Evolutionary conservation across 2,797 vertebrate species (phyloP).

Genomic region (Scomberomorus guttatus): DNA sequence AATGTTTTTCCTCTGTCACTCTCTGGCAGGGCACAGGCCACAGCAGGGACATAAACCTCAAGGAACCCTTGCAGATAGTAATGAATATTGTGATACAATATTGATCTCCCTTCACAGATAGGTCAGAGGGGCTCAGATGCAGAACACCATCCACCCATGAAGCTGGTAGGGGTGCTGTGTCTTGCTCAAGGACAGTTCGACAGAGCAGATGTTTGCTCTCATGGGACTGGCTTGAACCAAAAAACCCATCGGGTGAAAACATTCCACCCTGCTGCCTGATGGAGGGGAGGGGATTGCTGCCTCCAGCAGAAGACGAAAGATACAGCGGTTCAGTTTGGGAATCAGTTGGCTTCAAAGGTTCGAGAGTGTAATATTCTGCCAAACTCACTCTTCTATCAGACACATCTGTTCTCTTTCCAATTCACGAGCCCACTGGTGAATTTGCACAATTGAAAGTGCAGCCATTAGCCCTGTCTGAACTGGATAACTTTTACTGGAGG

Average conservation of each 20-base stretch:
- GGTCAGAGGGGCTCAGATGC: slow-evolving; percentile 36
- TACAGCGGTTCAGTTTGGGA: slow-evolving; percentile 63
- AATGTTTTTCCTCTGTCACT: slow-evolving; percentile 14
- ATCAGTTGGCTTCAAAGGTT: slow-evolving; percentile 57
- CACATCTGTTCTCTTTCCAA: slow-evolving; percentile 46
- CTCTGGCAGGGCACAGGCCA: slow-evolving; percentile 37
- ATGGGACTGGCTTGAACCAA: slow-evolving; percentile 55
- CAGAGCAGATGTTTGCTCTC: slow-evolving; percentile 70
- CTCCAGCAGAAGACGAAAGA: slow-evolving; percentile 43
- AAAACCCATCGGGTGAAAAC: slow-evolving; percentile 52
- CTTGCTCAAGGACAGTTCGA: slow-evolving; percentile 71
- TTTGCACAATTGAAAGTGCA: slow-evolving; percentile 50
- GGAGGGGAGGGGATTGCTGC: slow-evolving; percentile 58
- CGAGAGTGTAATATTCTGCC: slow-evolving; percentile 54
- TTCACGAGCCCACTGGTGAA: slow-evolving; percentile 58
- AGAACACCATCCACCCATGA: slow-evolving; percentile 31
- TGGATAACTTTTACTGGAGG: slow-evolving; percentile 15
- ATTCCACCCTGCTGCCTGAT: slow-evolving; percentile 68
- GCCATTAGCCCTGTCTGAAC: slow-evolving; percentile 35
- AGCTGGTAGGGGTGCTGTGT: slow-evolving; percentile 33
- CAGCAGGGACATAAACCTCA: slow-evolving; percentile 43
- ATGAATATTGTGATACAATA: slow-evolving; percentile 32
- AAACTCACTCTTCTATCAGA: slow-evolving; percentile 49
- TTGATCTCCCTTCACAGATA: slow-evolving; percentile 48
- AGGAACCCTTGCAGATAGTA: slow-evolving; percentile 45